Evolutionary conservation across 1,140 invertebrate genomes (phyloP), one percentile per base, ranked within the genome.

Genomic region (Papilio machaon): DNA sequence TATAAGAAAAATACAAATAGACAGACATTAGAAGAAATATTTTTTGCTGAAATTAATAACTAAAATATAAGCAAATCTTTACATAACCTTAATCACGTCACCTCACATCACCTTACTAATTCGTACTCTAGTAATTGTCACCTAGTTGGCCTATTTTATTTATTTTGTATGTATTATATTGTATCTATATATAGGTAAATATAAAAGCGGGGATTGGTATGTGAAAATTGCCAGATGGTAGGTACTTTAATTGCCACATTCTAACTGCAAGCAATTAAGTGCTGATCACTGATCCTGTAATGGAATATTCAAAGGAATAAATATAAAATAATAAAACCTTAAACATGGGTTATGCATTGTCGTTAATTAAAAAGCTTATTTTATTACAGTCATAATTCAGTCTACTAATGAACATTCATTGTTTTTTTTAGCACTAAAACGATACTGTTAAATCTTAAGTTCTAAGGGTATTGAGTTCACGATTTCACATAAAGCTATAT

Each of bases 281-380:
- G 60, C 60, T 30, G 60, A 67, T 67, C 60, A 30, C 60, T 67
- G 60, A 35, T 35, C 64, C 19, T 30, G n/a, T 64, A 64, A 64
- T 64, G 23, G 17, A 64, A 64, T 64, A 64, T 64, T 67, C 11
- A 67, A 35, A 67, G 64, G 30, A 15, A 67, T 60, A 19, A 60
- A 60, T 60, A 60, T 67, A 67, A 67, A 67, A 67, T 13, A 67
- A 67, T 38, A 67, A 67, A 67, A 67, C 64, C 13, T 30, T 67
- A 67, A 67, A n/a, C 64, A 67, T 67, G 64, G 64, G 23, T 67
- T 67, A 38, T 67, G 64, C 30, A 67, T 67, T 67, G 11, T 60
- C 58, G n/a, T 60, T 67, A 67, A 67, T 67, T 67, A 35, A 67
- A 67, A 67, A 35, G 64, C 64, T 38, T 67, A 30, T 67, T 67